A percentile compares a stretch with the other conserved stretches of the same genome.
These are phyloP conservation scores for Drosophila prostipennis DNA, from an alignment of 2,888 invertebrate genomes.

Conservation along the genomic window DNA sequence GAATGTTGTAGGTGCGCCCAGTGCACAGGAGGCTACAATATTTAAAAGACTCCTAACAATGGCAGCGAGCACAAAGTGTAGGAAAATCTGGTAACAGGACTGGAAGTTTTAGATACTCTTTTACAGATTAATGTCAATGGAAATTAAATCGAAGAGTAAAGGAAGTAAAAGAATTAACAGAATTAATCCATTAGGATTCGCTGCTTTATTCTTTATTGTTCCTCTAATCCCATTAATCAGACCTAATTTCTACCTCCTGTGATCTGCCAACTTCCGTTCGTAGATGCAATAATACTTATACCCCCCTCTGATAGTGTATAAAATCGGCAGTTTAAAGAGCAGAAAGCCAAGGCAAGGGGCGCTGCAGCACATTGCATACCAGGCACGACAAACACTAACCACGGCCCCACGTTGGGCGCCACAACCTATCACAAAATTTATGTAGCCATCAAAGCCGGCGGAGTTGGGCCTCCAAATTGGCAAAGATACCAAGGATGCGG, in stretches of 20 bases:
- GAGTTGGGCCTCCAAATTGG: conserved; percentile 11
- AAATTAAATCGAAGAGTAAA: no score
- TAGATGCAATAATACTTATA: neutral
- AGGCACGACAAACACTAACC: conserved; percentile 31
- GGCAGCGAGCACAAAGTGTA: conserved; percentile 1
- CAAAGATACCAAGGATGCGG: conserved; percentile 20
- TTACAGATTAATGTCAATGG: no score
- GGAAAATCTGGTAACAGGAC: neutral
- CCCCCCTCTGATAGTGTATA: conserved; percentile 8
- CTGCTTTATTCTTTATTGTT: no score
- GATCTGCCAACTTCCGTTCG: neutral
- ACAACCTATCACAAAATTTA: conserved; percentile 51
- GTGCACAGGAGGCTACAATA: conserved; percentile 21
- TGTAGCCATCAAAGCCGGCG: conserved; percentile 59
- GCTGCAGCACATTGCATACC: conserved; percentile 11
- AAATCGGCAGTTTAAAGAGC: conserved; percentile 16
- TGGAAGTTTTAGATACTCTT: conserved; percentile 1
- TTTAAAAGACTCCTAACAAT: conserved; percentile 31
- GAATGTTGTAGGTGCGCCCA: conserved; percentile 41
- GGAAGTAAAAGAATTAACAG: no score
- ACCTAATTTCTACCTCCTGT: neutral
- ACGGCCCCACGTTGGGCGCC: conserved; percentile 45
- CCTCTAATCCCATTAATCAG: no score
- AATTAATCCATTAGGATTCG: no score
- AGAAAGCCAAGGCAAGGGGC: neutral